These are phyloP conservation scores for Eutolmus rufibarbis DNA, from an alignment of 2,888 invertebrate species.

Conservation along the genomic window DNA sequence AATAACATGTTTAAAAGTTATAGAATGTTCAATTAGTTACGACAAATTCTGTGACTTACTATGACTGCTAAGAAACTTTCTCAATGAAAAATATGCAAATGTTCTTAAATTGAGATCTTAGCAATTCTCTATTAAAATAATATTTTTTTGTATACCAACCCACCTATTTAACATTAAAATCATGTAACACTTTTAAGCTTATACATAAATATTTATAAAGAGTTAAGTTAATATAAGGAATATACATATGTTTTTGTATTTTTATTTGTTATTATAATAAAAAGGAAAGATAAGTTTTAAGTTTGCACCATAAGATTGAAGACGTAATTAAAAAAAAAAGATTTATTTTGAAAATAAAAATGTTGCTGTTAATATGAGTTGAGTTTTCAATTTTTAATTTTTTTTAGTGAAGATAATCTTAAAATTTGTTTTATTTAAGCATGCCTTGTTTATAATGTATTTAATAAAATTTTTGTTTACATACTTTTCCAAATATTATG, in stretches of 20 bases:
- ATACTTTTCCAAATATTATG: background rate
- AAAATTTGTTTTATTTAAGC: background rate
- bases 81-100: background rate
- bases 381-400: background rate
- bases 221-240: too few relatives aligned
- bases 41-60: too few relatives aligned
- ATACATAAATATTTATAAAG: background rate
- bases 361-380: background rate
- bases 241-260: too few relatives aligned
- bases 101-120: too few relatives aligned
- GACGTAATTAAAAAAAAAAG: background rate
- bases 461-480: background rate
- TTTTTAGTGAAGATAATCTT: background rate
- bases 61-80: too few relatives aligned
- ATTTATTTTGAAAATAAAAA: background rate
- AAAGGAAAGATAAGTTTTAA: too few relatives aligned
- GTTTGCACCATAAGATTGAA: background rate
- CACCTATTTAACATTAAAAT: background rate
- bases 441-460: background rate
- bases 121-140: too few relatives aligned
- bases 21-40: too few relatives aligned
- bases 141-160: background rate
- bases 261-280: too few relatives aligned
- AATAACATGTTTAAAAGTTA: too few relatives aligned
- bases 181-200: too few relatives aligned